Percentiles rank a stretch among this genome's conserved stretches.
Evolutionary conservation across 2,113 vertebrate genomes (phyloP).

Genomic region (Plectropomus leopardus): DNA sequence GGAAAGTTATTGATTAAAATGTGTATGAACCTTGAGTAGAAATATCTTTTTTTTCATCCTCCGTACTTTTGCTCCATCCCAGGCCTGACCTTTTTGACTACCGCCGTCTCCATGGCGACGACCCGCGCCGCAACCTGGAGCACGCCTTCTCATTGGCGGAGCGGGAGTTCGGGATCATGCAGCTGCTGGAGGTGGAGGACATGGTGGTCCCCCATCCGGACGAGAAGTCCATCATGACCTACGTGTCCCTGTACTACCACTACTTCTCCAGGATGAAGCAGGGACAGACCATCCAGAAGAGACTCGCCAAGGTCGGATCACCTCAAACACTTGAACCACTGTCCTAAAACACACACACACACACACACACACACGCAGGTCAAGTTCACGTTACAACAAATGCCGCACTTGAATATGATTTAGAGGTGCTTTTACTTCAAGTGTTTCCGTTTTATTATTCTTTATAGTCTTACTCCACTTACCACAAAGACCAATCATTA

Average conservation of each 20-base stretch:
- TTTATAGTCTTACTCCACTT: too few relatives aligned
- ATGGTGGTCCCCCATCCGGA: slow-evolving; percentile 88
- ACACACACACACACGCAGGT: too few relatives aligned
- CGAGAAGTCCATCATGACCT: slow-evolving; percentile 94
- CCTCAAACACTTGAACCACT: not conserved
- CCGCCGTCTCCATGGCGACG: slow-evolving; percentile 74
- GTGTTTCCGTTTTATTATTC: too few relatives aligned
- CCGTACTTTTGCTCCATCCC: not conserved
- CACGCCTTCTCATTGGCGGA: slow-evolving; percentile 89
- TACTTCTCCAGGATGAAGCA: slow-evolving; percentile 91
- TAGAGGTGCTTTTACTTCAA: too few relatives aligned
- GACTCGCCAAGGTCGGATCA: slow-evolving; percentile 87
- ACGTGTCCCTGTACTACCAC: slow-evolving; percentile 93
- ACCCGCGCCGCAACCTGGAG: slow-evolving; percentile 84
- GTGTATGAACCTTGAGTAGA: too few relatives aligned
- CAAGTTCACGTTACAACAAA: too few relatives aligned
- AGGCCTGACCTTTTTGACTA: slow-evolving; percentile 93
- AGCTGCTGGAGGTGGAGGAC: slow-evolving; percentile 92
- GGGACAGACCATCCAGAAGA: slow-evolving; percentile 89
- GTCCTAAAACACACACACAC: not conserved
- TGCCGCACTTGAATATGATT: too few relatives aligned
- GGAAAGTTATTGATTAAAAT: too few relatives aligned
- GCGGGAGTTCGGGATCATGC: slow-evolving; percentile 88
- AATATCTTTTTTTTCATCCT: too few relatives aligned
- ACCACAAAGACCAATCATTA: too few relatives aligned